Evolutionary conservation across 2,113 vertebrate genomes (phyloP).

Genomic region (Crotalus helleri): DNA sequence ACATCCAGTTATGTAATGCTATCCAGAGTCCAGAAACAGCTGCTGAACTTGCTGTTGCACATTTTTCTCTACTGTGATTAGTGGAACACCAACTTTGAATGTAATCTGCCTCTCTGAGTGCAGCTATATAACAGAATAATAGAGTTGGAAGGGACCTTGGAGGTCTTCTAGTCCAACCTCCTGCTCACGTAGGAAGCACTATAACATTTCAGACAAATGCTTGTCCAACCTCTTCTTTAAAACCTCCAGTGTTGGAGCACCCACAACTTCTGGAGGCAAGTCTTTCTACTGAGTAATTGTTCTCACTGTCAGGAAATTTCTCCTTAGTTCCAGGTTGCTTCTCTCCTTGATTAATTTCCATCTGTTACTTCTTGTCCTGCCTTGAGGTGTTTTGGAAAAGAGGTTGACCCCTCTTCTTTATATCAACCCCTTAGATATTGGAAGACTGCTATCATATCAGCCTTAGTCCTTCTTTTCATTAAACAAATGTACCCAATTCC

Average conservation of each 20-base stretch:
- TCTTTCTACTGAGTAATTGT: too few species aligned
- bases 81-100: neutral
- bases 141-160: neutral
- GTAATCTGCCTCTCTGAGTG: neutral
- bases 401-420: neutral
- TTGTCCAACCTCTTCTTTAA: too few species aligned
- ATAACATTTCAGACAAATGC: too few species aligned
- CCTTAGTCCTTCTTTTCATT: neutral
- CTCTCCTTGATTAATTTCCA: too few species aligned
- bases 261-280: too few species aligned
- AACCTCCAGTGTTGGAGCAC: too few species aligned
- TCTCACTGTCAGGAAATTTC: too few species aligned
- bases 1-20: neutral
- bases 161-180: neutral
- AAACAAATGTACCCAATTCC: neutral
- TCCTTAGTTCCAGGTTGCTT: too few species aligned
- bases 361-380: too few species aligned
- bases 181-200: neutral
- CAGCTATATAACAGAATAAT: neutral
- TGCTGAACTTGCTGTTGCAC: neutral
- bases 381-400: too few species aligned
- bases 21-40: neutral
- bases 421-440: neutral
- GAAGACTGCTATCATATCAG: neutral
- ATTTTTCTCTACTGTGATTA: neutral